Percentiles rank a stretch among this genome's conserved stretches.
phyloP scores from a whole-genome alignment of 2,888 invertebrate species.

The Melanophora roralis region DNA sequence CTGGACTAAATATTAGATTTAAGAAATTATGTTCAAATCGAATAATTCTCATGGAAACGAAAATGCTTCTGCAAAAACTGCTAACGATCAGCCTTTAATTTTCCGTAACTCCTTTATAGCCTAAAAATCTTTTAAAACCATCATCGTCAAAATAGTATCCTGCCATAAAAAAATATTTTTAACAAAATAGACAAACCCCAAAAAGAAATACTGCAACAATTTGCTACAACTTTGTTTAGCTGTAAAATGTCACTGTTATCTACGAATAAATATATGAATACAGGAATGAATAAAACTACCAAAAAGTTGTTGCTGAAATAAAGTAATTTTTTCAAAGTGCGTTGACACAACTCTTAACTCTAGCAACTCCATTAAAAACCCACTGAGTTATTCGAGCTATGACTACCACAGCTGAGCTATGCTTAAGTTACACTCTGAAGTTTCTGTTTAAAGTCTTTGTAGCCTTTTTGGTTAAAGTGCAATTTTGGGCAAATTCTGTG shows the following conservation, averaged over 20 bases:
- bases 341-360: background rate
- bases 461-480: slow-evolving; percentile 23
- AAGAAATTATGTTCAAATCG: too few relatives aligned
- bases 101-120: too few relatives aligned
- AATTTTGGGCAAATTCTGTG: slow-evolving; percentile 37
- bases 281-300: background rate
- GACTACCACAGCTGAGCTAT: slow-evolving; percentile 16
- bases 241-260: slow-evolving; percentile 42
- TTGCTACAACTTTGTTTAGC: slow-evolving; percentile 53
- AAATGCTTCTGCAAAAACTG: too few relatives aligned
- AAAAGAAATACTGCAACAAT: slow-evolving; percentile 22
- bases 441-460: background rate
- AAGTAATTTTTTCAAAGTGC: slow-evolving; percentile 12
- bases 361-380: background rate
- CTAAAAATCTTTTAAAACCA: background rate
- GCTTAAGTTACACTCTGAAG: slow-evolving; percentile 10
- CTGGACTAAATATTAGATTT: too few relatives aligned
- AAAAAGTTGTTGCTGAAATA: slow-evolving; percentile 4
- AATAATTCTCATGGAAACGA: too few relatives aligned
- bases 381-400: background rate
- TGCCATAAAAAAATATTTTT: slow-evolving; percentile 11
- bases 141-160: slow-evolving; percentile 16
- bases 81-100: too few relatives aligned
- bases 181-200: background rate
- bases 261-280: background rate